Evolutionary conservation across 2,888 invertebrate species (phyloP).

Genomic region (Microplitis deprimator): DNA sequence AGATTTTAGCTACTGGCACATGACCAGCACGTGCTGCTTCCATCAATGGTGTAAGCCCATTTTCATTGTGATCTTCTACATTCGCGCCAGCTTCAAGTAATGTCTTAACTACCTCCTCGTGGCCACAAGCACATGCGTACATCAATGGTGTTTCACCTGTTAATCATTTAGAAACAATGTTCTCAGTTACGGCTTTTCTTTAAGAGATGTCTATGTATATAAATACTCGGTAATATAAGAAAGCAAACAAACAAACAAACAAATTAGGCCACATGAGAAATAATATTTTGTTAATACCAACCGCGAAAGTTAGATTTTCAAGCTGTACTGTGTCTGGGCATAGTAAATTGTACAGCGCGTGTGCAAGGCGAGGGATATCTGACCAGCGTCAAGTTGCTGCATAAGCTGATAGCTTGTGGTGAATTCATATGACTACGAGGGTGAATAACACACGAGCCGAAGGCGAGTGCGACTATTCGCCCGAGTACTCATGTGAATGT

Average conservation of each 20-base stretch:
- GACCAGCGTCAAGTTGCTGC: no score
- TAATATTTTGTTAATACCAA: no score
- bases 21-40: slow-evolving; percentile 98
- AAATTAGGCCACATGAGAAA: neutral
- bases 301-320: no score
- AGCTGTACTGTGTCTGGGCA: no score
- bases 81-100: slow-evolving; percentile 92
- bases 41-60: slow-evolving; percentile 99
- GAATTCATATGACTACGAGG: no score
- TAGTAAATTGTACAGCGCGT: no score
- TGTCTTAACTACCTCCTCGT: slow-evolving; percentile 92
- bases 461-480: no score
- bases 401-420: no score
- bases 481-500: no score
- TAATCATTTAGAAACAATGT: slow-evolving; percentile 28
- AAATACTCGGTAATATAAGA: slow-evolving; percentile 2
- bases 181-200: neutral
- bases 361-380: no score
- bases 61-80: slow-evolving; percentile 99
- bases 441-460: no score
- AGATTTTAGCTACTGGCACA: slow-evolving; percentile 91
- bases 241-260: neutral
- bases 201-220: slow-evolving; percentile 16
- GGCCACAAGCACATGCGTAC: slow-evolving; percentile 96
- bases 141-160: slow-evolving; percentile 94